Percentiles rank a stretch among this genome's conserved stretches.
phyloP scores from a whole-genome alignment of 2,797 vertebrate genomes.

The Macropus fuliginosus region DNA sequence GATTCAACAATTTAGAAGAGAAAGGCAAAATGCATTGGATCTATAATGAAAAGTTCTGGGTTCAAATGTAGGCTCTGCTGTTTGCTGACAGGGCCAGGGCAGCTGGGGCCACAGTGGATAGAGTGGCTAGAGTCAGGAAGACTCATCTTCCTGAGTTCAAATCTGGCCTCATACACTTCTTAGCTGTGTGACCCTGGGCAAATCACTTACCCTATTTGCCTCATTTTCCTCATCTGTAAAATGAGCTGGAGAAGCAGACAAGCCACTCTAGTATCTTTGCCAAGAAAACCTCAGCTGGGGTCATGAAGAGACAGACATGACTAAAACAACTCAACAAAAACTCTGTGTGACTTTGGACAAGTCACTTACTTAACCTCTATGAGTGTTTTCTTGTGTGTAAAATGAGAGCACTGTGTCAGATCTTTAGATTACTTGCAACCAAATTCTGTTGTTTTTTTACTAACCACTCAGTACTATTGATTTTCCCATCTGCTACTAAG shows the following conservation, averaged over 20 bases:
- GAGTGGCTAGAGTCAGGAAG: not conserved
- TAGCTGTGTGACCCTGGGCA: not conserved
- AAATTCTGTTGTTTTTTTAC: not conserved
- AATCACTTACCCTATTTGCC: not conserved
- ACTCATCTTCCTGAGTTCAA: not conserved
- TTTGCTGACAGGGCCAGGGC: not conserved
- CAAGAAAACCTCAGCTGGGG: not conserved
- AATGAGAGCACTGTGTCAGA: not conserved
- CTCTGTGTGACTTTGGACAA: not conserved
- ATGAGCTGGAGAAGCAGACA: not conserved
- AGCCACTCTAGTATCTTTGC: not conserved
- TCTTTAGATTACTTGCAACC: not conserved
- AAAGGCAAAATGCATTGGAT: not conserved
- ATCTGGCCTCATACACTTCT: not conserved
- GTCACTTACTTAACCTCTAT: not conserved
- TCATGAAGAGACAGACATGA: not conserved
- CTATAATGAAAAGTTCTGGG: not conserved
- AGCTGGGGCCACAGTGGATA: not conserved
- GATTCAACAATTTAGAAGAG: not conserved
- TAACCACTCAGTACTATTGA: constrained; percentile 23
- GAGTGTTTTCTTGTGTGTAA: not conserved
- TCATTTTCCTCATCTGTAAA: not conserved
- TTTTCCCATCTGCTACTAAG: not conserved
- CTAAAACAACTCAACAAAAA: not conserved
- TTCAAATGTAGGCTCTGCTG: not conserved